Base-by-base conservation (phyloP, 64 coral and sea anemone species). In the Trachythela sp. region DNA sequence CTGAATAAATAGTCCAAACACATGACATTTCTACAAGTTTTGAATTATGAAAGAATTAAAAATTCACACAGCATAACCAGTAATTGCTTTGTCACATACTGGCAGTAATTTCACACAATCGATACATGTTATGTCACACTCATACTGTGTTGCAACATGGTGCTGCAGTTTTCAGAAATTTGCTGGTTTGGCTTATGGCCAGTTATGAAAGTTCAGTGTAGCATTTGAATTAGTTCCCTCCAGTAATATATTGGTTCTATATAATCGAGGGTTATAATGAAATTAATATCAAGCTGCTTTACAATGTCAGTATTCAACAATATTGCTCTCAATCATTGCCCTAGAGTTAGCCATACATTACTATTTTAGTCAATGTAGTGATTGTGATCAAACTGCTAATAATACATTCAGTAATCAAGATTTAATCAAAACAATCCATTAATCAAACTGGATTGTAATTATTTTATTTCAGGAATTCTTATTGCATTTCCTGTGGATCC, bases 351-450 rank as follows among this genome's bases (percentile, higher is more conserved):
- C 56, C 13, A n/a, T 64, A 22, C 56, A 64, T n/a, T 6, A 20
- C 8, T n/a, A 26, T n/a, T 20, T 64, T n/a, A 64, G 56, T 64
- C 56, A 64, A 20, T 4, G 56, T 64, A 27, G 1, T 64, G 8
- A 64, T 64, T 64, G 56, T 52, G 13, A 15, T 64, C 26, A 64
- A n/a, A 64, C 15, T 64, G 15, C 8, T 20, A 27, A 27, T 64
- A 64, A 24, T 64, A 8, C 22, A 64, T 64, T 64, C 56, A 24
- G 24, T 64, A 64, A 8, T 64, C 56, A 64, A 26, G 56, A n/a
- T 64, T 20, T 64, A 64, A 64, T 64, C 56, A 64, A 64, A 64
- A 64, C 56, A 64, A 22, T 64, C 42, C 56, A 64, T 64, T 64
- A 64, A 64, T 64, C 56, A 45, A 45, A 64, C 56, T 64, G 56